phyloP scores from a whole-genome alignment of 2,797 vertebrate genomes.

The Phoxinus dragarum region DNA sequence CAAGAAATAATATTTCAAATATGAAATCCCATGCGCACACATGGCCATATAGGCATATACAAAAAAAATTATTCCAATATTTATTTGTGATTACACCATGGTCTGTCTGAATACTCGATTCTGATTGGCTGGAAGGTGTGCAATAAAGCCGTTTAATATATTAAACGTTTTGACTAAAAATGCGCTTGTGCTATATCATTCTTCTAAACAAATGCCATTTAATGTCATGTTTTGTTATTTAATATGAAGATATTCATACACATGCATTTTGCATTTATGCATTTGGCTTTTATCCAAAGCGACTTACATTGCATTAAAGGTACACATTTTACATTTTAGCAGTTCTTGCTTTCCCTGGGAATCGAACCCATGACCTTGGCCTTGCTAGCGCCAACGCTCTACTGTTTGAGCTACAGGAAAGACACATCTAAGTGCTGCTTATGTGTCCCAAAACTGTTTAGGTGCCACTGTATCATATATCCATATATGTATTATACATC shows the following conservation, averaged over 20 bases:
- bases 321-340: too few species aligned
- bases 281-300: too few species aligned
- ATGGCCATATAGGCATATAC: background rate
- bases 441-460: background rate
- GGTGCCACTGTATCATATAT: background rate
- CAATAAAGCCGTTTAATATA: background rate
- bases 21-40: background rate
- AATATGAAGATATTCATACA: background rate
- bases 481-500: background rate
- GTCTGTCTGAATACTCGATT: background rate
- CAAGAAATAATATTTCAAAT: background rate
- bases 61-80: background rate
- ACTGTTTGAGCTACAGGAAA: too few species aligned
- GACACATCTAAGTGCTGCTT: background rate
- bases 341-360: too few species aligned
- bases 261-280: too few species aligned
- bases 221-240: background rate
- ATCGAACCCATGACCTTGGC: too few species aligned
- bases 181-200: background rate
- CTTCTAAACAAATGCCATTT: background rate
- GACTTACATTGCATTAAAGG: too few species aligned
- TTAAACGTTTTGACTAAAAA: background rate
- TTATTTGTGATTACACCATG: background rate
- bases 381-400: too few species aligned
- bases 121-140: background rate